Base-by-base conservation (phyloP, 2,888 invertebrate species). In the Chrysolina haemoptera region DNA sequence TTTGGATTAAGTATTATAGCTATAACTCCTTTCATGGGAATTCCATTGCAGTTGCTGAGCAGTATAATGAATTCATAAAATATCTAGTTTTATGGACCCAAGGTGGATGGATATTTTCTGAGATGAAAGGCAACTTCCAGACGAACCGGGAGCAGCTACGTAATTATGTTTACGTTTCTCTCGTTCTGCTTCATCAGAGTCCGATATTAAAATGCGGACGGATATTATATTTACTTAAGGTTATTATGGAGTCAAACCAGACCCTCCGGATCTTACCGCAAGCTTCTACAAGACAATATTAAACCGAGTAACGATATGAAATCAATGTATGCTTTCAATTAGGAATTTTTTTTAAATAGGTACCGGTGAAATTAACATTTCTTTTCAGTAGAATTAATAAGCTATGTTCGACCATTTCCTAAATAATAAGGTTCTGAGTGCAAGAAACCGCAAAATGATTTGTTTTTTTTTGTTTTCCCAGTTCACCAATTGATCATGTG, bases 111-210 rank as follows among this genome's bases (percentile, higher is more conserved):
- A 53, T 67, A 67, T 55, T 55, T 40, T 40, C 20, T 22, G 27
- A 40, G 41, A 67, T 67, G 67, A 53, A 67, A 67, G 40, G 40
- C 48, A 48, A 53, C 67, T 48, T n/a, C 20, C 27, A 41, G 16
- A 53, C 40, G 53, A 53, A 18, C 53, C 40, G 22, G 40, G 41
- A 35, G 67, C 41, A 40, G 41, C 67, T 22, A 53, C 67, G 62
- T 71, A 66, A 71, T 71, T 62, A 67, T 67, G 71, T 71, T 71
- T 67, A 67, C 71, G 50, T 50, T 71, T n/a, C 62, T 67, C 62
- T 71, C 41, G 62, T 71, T 41, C 53, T 18, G 53, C 53, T 67
- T 27, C 48, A 66, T 35, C 59, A 41, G 67, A 67, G 50, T 40
- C n/a, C 40, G 41, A 67, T 67, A 67, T 67, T 67, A 41, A 67